These are phyloP conservation scores for Henricia sp. DNA, from an alignment of 53 echinoderm and acorn worm genomes.

Conservation along the genomic window DNA sequence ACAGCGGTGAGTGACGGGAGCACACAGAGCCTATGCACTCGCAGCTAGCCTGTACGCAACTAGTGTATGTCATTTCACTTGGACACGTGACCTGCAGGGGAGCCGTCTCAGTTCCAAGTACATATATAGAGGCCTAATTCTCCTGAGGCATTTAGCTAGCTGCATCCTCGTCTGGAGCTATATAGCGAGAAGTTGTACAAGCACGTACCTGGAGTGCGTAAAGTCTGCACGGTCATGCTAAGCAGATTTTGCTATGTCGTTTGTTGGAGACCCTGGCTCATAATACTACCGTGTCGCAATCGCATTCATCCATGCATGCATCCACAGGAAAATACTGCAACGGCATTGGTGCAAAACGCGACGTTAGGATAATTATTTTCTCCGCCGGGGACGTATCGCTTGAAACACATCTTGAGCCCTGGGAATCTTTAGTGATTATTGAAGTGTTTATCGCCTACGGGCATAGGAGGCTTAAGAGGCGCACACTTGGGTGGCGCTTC, in stretches of 20 bases:
- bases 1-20: slow-evolving; percentile 38
- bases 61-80: neutral
- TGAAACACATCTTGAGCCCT: slow-evolving; percentile 27
- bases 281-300: slow-evolving; percentile 1
- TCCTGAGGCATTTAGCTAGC: slow-evolving; percentile 54
- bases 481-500: neutral
- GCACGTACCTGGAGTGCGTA: slow-evolving; percentile 48
- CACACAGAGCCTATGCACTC: slow-evolving; percentile 11
- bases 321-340: slow-evolving; percentile 23
- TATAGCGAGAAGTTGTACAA: slow-evolving; percentile 55
- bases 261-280: neutral
- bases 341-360: neutral
- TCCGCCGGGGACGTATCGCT: slow-evolving; percentile 24
- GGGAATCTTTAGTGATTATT: slow-evolving; percentile 18
- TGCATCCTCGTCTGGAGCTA: slow-evolving; percentile 55
- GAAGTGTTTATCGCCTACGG: slow-evolving; percentile 39
- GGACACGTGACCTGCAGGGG: slow-evolving; percentile 55
- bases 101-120: slow-evolving; percentile 60
- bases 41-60: neutral
- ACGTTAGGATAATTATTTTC: slow-evolving; percentile 30
- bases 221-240: slow-evolving; percentile 42
- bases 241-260: slow-evolving; percentile 14
- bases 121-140: slow-evolving; percentile 63
- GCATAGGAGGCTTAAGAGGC: slow-evolving; percentile 14
- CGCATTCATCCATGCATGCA: neutral